Evolutionary conservation across 2,888 invertebrate genomes (phyloP).

Genomic region (Trachelus tabidus): DNA sequence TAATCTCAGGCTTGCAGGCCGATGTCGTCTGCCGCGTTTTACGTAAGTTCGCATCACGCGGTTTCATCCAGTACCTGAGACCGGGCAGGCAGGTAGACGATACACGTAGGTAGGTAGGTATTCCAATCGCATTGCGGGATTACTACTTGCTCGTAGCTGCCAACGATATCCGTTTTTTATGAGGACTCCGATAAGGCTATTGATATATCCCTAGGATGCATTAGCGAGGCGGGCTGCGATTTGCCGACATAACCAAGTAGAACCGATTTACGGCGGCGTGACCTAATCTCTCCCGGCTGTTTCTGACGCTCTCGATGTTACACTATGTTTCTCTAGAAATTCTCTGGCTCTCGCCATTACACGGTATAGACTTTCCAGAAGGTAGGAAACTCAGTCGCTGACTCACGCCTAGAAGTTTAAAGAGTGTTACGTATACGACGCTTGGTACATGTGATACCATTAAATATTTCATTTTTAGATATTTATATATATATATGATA

Average conservation of each 20-base stretch:
- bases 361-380: neutral
- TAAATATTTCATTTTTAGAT: neutral
- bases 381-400: neutral
- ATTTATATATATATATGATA: neutral
- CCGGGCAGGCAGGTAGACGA: neutral
- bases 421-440: neutral
- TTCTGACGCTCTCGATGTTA: neutral
- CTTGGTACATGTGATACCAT: neutral
- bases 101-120: neutral
- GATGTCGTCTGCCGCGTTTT: constrained; percentile 52
- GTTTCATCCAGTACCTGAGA: neutral
- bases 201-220: neutral
- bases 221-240: neutral
- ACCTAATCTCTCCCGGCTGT: neutral
- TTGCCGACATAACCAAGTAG: neutral
- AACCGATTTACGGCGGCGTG: neutral
- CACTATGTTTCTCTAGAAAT: neutral
- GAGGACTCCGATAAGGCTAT: neutral
- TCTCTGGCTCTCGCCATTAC: neutral
- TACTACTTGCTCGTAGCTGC: neutral
- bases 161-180: neutral
- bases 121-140: neutral
- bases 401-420: neutral
- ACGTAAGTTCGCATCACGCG: constrained; percentile 37
- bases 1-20: constrained; percentile 53